Evolutionary conservation across 2,888 invertebrate species (phyloP).

Genomic region (Tenthredo livida): DNA sequence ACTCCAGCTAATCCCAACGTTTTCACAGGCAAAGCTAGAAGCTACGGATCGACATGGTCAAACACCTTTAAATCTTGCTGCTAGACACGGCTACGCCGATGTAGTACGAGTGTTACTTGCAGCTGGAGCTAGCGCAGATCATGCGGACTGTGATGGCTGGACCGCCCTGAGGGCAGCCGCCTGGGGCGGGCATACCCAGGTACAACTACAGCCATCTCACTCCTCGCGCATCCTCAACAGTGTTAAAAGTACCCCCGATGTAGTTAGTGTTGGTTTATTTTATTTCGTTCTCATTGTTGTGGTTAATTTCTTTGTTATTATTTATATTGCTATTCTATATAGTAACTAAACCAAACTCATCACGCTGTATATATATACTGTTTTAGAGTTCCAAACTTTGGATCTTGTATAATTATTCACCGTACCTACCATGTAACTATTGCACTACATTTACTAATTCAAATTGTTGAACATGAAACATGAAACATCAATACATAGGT

Average conservation of each 20-base stretch:
- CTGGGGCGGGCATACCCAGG: slow-evolving; percentile 96
- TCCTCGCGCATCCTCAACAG: slow-evolving; percentile 63
- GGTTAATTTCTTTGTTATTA: slow-evolving; percentile 57
- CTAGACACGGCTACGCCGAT: slow-evolving; percentile 87
- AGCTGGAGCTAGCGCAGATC: slow-evolving; percentile 86
- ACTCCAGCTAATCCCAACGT: not conserved
- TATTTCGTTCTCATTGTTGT: slow-evolving; percentile 60
- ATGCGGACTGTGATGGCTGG: slow-evolving; percentile 93
- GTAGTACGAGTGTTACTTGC: slow-evolving; percentile 84
- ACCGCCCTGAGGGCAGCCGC: slow-evolving; percentile 94
- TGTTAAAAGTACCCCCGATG: slow-evolving; percentile 64
- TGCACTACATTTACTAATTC: slow-evolving; percentile 18
- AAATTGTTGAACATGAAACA: not conserved
- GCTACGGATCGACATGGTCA: slow-evolving; percentile 89
- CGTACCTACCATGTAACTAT: not conserved
- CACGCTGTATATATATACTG: not conserved
- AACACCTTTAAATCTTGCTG: slow-evolving; percentile 92
- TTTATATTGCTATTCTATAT: not conserved
- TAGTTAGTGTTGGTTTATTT: slow-evolving; percentile 66
- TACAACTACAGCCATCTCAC: slow-evolving; percentile 73
- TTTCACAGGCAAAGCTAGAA: slow-evolving; percentile 79
- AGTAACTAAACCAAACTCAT: slow-evolving; percentile 26
- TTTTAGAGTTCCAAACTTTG: not conserved
- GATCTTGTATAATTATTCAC: not conserved
- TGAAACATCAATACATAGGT: not conserved